phyloP scores from a whole-genome alignment of 2,888 invertebrate species.

The Allophyes oxyacanthae region DNA sequence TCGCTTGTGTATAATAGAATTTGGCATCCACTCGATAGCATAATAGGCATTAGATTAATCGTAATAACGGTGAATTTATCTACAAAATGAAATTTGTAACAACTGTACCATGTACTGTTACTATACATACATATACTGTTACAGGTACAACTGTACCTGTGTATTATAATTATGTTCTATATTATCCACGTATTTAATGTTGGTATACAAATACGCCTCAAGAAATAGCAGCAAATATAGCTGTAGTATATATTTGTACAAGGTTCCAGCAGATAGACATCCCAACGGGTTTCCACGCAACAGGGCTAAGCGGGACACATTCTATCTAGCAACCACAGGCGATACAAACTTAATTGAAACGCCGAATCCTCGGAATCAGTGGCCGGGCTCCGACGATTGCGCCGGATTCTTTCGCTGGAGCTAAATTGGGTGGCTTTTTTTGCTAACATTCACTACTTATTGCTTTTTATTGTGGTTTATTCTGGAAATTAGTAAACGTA shows the following conservation, averaged over 20 bases:
- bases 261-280: constrained; percentile 2
- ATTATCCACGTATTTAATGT: background rate
- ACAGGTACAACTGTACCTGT: no score
- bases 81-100: no score
- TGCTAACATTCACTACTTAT: constrained; percentile 18
- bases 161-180: constrained; percentile 8
- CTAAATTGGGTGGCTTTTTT: constrained; percentile 25
- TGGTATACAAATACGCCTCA: constrained; percentile 2
- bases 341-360: constrained; percentile 67
- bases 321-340: constrained; percentile 32
- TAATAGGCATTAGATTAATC: no score
- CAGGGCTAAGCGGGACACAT: constrained; percentile 18
- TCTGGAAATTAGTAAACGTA: no score
- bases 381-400: constrained; percentile 14
- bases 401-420: constrained; percentile 23
- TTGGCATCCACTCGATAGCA: no score
- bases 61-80: no score
- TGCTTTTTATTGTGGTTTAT: constrained; percentile 9
- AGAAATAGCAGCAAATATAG: constrained; percentile 4
- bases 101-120: no score
- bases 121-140: no score
- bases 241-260: constrained; percentile 2
- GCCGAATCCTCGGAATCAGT: constrained; percentile 58
- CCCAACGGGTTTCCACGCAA: constrained; percentile 5
- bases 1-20: no score